Evolutionary conservation across 2,888 invertebrate species (phyloP), one percentile per base, ranked within the genome.

Genomic region (Epistrophella euchroma): DNA sequence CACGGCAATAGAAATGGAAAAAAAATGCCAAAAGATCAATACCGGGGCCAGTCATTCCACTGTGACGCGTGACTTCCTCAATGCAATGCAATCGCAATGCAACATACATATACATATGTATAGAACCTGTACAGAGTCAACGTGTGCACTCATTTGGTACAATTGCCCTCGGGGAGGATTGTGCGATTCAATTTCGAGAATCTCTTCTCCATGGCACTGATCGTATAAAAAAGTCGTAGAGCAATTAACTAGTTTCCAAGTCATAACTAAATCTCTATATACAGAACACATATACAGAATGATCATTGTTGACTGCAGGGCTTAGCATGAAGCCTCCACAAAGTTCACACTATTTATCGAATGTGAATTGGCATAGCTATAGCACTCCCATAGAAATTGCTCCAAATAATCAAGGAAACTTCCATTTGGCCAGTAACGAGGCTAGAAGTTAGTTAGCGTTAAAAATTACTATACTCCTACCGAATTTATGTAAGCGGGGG

Each of bases 391-490:
- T n/a, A 22, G 6, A 64, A 43, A 73, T 52, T 72, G 72, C 60
- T 75, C 75, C 58, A 75, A 75, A 79, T 80, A 80, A 78, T 62
- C 66, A 66, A 80, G 37, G 45, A 37, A 73, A 70, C 68, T 79
- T 78, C 43, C 68, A 84, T 50, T 84, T 85, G 85, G 22, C 77
- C 71, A 45, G 74, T 86, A 86, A 86, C 86, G 82, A 86, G 86
- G 52, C 78, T 86, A 28, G 77, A 68, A 86, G 86, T 86, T 86
- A 78, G 86, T 86, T 86, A 82, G 77, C 86, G 58, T 70, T 58
- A 22, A 58, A 82, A 86, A 86, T 86, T 81, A 77, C 86, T 77
- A 58, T 64, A 71, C 82, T 82, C 86, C 86, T 86, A 82, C 86
- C 71, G 86, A 81, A 86, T 82, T 86, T 82, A 82, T 86, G 74